Conservation (phyloP, 2,113 vertebrate species). For the Sarotherodon lohbergeri region DNA sequence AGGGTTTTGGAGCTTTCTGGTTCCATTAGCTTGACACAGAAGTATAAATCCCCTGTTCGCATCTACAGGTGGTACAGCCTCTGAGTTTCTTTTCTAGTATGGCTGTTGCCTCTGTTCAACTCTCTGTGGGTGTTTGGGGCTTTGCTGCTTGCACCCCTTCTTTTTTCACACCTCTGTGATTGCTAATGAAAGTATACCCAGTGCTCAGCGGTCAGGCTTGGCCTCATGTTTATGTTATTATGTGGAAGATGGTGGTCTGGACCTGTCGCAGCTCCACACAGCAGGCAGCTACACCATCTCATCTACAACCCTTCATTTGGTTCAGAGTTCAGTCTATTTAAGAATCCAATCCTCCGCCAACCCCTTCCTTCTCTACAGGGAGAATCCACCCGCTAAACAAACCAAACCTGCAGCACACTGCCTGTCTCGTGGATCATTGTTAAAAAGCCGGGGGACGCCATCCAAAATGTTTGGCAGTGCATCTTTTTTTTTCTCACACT, state of each 20-base stretch:
- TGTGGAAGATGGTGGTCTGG: constrained; percentile 16
- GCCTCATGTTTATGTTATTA: not conserved
- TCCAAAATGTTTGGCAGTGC: not conserved
- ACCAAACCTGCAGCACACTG: not conserved
- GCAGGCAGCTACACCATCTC: not conserved
- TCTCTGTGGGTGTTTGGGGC: not conserved
- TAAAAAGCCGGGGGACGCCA: not conserved
- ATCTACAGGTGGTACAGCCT: not conserved
- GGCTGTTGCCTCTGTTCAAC: not conserved
- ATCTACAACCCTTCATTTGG: not conserved
- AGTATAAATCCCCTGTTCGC: not conserved
- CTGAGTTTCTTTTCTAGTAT: not conserved
- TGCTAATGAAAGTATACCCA: not conserved
- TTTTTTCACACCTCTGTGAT: not conserved
- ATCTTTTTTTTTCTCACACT: not conserved
- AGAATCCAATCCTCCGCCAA: not conserved
- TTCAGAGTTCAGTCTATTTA: not conserved
- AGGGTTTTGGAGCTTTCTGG: not conserved
- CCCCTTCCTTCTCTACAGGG: not conserved
- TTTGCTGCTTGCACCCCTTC: not conserved
- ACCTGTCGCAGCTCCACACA: not conserved
- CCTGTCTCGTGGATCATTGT: not conserved
- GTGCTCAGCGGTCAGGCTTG: not conserved
- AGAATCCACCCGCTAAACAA: not conserved
- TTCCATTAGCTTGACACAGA: not conserved